Base-by-base conservation (phyloP, 2,113 vertebrate genomes). In the Catharus minimus region DNA sequence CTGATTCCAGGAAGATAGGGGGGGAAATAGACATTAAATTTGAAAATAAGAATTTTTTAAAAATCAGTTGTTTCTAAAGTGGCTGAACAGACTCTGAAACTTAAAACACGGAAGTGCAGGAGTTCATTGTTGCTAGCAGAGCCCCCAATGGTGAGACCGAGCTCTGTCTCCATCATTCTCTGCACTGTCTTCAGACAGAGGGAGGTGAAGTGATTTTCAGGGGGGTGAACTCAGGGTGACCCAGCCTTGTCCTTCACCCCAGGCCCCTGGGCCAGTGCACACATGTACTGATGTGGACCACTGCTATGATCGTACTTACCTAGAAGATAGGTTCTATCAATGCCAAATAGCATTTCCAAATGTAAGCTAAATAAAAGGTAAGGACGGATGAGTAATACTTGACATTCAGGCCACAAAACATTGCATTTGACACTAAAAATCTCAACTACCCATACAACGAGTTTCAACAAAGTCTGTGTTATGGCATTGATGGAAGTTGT, bases 251-350 rank as follows among this genome's bases (percentile, higher is more conserved):
- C 26, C 38, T 80, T 82, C 53, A 44, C 11, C 18, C 2, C 23
- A 66, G 5, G 7, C 3, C 11, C 4, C 28, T 22, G 60, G 23
- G 14, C 2, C 11, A 61, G 11, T 14, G 28, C 36, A 44, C 6
- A 26, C 0, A 0, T 17, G 41, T 50, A 18, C 15, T 26, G 26
- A 15, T 26, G 32, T 12, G 47, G 17, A 32, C 44, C 24, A 21
- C 28, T 38, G 13, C 11, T 69, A 18, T 23, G 33, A 53, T 24
- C 32, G 33, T 32, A 23, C 47, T 11, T 43, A 13, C 30, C 15
- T 21, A 30, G 19, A 68, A 65, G 13, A 55, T 24, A 33, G 17
- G 9, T 22, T 75, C 26, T 65, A 2, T 21, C 73, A 33, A 15
- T 32, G 14, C 3, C 13, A 68, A 64, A 55, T 4, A n/a, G 8